phyloP scores from a whole-genome alignment of 2,888 invertebrate genomes.

The Andrena hattorfiana region DNA sequence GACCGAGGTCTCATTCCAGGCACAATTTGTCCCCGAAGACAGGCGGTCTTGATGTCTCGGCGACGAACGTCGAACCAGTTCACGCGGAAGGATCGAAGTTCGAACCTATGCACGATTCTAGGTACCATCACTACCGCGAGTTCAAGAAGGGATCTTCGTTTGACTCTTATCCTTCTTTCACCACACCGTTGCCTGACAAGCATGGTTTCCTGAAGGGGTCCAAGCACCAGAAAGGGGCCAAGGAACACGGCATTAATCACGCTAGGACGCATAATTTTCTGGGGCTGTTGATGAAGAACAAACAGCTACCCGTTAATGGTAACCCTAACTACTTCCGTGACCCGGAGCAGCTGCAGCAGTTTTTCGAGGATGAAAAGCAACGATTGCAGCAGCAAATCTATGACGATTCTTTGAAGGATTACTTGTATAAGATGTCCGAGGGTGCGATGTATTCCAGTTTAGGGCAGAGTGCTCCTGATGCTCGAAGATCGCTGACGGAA shows the following conservation, averaged over 20 bases:
- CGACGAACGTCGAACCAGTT: constrained; percentile 64
- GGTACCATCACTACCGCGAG: constrained; percentile 54
- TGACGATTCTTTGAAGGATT: constrained; percentile 69
- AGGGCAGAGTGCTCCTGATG: background rate
- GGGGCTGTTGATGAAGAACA: constrained; percentile 82
- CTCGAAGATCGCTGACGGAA: constrained; percentile 19
- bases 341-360: constrained; percentile 71
- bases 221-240: constrained; percentile 36
- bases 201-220: constrained; percentile 30
- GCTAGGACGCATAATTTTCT: constrained; percentile 81
- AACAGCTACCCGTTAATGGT: constrained; percentile 76
- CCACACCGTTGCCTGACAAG: constrained; percentile 68
- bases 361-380: constrained; percentile 75
- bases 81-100: constrained; percentile 6
- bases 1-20: constrained; percentile 65
- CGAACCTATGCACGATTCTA: constrained; percentile 39
- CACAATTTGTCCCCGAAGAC: constrained; percentile 64
- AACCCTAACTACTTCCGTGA: constrained; percentile 70
- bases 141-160: constrained; percentile 55
- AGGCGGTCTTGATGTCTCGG: constrained; percentile 69
- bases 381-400: constrained; percentile 71
- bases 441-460: constrained; percentile 14
- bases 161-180: constrained; percentile 74
- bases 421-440: constrained; percentile 74
- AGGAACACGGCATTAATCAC: constrained; percentile 77